Conservation (phyloP, 2,888 invertebrate genomes). For the Hemicrepidius hirtus region DNA sequence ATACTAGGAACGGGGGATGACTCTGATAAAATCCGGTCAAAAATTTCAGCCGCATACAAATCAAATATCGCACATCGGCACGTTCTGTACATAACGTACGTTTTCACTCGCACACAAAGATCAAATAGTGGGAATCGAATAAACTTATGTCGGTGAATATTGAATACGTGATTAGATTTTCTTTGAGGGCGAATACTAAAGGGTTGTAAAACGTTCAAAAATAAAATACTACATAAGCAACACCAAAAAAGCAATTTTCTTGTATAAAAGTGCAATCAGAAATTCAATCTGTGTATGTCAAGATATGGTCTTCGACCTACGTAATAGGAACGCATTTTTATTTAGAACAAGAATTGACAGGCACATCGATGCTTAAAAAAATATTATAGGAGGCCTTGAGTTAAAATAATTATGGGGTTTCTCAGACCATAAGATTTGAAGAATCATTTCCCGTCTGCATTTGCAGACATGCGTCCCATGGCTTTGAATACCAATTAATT, state of each 20-base stretch:
- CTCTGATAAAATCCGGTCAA: neutral
- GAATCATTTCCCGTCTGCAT: no score
- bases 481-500: no score
- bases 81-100: conserved; percentile 21
- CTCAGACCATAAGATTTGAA: no score
- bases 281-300: neutral
- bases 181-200: neutral
- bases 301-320: no score
- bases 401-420: no score
- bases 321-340: no score
- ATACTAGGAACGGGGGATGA: neutral
- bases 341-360: no score
- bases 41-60: conserved; percentile 12
- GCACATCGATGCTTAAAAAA: no score
- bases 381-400: no score
- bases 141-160: conserved; percentile 13
- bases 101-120: conserved; percentile 21
- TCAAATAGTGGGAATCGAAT: conserved; percentile 31
- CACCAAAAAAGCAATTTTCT: conserved; percentile 2
- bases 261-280: conserved; percentile 4
- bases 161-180: conserved; percentile 28
- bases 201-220: neutral
- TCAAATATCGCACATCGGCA: conserved; percentile 18
- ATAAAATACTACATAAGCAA: neutral
- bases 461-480: no score